phyloP scores from a whole-genome alignment of 2,797 vertebrate species.

The Pipistrellus kuhlii region DNA sequence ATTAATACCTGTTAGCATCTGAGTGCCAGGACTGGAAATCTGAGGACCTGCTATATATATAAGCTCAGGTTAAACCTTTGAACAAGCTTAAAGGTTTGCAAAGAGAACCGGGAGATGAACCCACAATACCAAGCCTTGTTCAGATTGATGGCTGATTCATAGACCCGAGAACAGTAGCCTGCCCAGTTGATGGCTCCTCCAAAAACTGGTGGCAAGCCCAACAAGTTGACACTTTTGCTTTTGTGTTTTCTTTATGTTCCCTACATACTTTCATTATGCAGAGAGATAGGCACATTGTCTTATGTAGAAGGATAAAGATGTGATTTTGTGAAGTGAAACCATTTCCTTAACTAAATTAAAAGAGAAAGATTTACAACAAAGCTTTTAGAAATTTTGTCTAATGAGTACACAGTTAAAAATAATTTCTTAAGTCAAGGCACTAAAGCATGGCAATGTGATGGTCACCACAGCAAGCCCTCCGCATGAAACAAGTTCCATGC shows the following conservation, averaged over 20 bases:
- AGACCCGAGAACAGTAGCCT: not conserved
- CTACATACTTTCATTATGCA: not conserved
- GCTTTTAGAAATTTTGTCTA: conserved; percentile 13
- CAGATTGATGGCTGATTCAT: not conserved
- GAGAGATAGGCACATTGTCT: not conserved
- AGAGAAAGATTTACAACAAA: not conserved
- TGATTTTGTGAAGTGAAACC: conserved; percentile 35
- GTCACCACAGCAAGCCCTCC: not conserved
- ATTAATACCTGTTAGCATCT: conserved; percentile 1
- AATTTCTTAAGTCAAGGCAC: conserved; percentile 19
- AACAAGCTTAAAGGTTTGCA: not conserved
- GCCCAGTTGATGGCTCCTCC: not conserved
- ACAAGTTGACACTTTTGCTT: not conserved
- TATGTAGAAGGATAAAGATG: not conserved
- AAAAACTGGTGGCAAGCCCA: not conserved
- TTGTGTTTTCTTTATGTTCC: not conserved
- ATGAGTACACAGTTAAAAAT: conserved; percentile 5
- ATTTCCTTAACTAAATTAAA: conserved; percentile 11
- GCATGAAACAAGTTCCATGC: conserved; percentile 5
- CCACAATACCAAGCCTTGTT: not conserved
- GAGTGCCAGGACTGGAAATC: conserved; percentile 29
- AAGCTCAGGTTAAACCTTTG: conserved; percentile 1
- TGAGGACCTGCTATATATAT: not conserved
- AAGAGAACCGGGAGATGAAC: not conserved
- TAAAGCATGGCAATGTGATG: not conserved